A percentile compares a stretch with the other conserved stretches of the same genome.
phyloP scores from a whole-genome alignment of 2,888 invertebrate genomes.

The Drosophila histrio region DNA sequence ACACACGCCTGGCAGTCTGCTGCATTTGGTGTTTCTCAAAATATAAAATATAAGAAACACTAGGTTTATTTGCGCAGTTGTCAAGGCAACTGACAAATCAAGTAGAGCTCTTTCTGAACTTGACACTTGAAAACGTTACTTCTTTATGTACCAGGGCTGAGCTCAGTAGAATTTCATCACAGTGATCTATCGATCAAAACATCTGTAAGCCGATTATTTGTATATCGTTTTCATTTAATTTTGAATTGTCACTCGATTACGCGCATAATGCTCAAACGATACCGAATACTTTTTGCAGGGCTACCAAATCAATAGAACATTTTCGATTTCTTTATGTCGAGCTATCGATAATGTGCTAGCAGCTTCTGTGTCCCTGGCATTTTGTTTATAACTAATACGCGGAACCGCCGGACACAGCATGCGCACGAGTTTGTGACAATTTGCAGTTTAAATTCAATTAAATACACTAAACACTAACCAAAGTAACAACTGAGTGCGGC shows the following conservation, averaged over 20 bases:
- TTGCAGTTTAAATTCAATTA: constrained; percentile 39
- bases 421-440: constrained; percentile 11
- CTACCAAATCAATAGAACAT: not conserved
- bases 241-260: no score
- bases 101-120: no score
- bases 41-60: not conserved
- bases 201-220: not conserved
- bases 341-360: constrained; percentile 16
- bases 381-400: constrained; percentile 63
- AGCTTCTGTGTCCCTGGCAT: constrained; percentile 39
- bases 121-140: not conserved
- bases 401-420: constrained; percentile 40
- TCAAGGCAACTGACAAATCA: constrained; percentile 15
- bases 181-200: not conserved
- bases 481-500: constrained; percentile 7
- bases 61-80: constrained; percentile 9
- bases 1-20: not conserved
- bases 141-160: not conserved
- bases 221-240: not conserved
- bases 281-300: constrained; percentile 11
- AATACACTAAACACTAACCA: constrained; percentile 17
- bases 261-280: not conserved
- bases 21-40: not conserved
- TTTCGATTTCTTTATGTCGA: not conserved
- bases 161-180: not conserved